Evolutionary conservation across 2,888 invertebrate genomes (phyloP).

Genomic region (Netelia virgata): DNA sequence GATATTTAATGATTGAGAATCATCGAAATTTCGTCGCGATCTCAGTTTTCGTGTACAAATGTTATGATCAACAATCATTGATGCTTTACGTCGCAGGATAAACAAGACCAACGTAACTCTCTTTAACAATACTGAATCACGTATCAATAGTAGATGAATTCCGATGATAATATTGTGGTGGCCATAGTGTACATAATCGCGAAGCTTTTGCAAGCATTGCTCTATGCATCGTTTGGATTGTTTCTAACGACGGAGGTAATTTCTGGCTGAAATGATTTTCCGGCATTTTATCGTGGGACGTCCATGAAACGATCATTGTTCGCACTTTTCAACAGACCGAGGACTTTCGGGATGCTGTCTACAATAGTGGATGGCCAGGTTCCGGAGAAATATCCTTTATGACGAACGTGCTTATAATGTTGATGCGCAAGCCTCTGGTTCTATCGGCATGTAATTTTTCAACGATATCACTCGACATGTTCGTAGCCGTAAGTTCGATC

Average conservation of each 20-base stretch:
- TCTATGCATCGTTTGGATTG: slow-evolving; percentile 65
- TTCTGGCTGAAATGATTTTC: background rate
- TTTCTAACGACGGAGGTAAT: slow-evolving; percentile 52
- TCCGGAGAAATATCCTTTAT: slow-evolving; percentile 64
- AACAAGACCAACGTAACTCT: background rate
- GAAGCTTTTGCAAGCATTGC: slow-evolving; percentile 58
- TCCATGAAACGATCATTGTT: slow-evolving; percentile 8
- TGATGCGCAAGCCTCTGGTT: slow-evolving; percentile 72
- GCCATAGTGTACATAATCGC: slow-evolving; percentile 42
- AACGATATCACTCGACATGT: slow-evolving; percentile 69
- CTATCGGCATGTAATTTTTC: slow-evolving; percentile 73
- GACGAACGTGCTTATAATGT: slow-evolving; percentile 69
- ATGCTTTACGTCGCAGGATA: background rate
- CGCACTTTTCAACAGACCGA: slow-evolving; percentile 66
- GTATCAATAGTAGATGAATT: slow-evolving; percentile 21
- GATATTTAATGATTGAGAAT: background rate
- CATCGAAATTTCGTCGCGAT: background rate
- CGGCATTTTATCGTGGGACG: background rate
- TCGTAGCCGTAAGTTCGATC: slow-evolving; percentile 50
- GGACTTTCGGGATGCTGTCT: slow-evolving; percentile 71
- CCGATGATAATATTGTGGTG: slow-evolving; percentile 10
- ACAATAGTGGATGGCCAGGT: slow-evolving; percentile 72
- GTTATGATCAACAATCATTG: background rate
- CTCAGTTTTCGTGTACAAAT: background rate
- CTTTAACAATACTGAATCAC: background rate